Base-by-base conservation (phyloP, 2,797 vertebrate species). In the Percopsis omiscomaycus region DNA sequence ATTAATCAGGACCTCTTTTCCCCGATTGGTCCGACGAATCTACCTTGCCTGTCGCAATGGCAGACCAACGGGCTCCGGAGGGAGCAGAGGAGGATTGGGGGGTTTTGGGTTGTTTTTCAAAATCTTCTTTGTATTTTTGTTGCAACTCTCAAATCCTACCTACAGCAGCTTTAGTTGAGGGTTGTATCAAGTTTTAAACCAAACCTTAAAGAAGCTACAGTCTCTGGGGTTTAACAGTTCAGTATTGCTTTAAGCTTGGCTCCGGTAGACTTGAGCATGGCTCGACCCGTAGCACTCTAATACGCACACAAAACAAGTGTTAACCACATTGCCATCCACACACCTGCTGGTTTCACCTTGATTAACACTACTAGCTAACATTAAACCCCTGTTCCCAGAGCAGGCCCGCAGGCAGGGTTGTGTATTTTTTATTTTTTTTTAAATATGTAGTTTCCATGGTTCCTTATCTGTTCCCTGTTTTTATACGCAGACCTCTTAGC, bases 351-450 rank as follows among this genome's bases (percentile, higher is more conserved):
- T 22, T 49, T 28, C 45, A 57, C 42, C 37, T 71, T 78, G 49
- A 69, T 45, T 76, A 69, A 85, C 84, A 86, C 83, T 87, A 89
- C 80, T 76, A 66, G 80, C 83, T 75, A 64, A 77, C 65, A 61
- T 72, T 78, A 51, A 81, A 84, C 9, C 3, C 37, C 9, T 2
- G 74, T 69, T 71, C 78, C 32, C 50, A 44, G 49, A 83, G 92
- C 92, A 94, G 93, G 93, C 94, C 94, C 92, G 94, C 95, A 94
- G 94, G 95, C 93, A 94, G 93, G 94, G 93, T 94, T 94, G 93
- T 82, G 93, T 88, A 13, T 13, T 13, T 8, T 88, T 74, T 77
- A 84, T 73, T 77, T 87, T 75, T 80, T 83, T 66, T 82, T 80
- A 75, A 75, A 79, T 89, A 88, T 94, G 92, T 93, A 95, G 91